These are phyloP conservation scores for Todiramphus saurophagus DNA, from an alignment of 2,113 vertebrate species.

Conservation along the genomic window DNA sequence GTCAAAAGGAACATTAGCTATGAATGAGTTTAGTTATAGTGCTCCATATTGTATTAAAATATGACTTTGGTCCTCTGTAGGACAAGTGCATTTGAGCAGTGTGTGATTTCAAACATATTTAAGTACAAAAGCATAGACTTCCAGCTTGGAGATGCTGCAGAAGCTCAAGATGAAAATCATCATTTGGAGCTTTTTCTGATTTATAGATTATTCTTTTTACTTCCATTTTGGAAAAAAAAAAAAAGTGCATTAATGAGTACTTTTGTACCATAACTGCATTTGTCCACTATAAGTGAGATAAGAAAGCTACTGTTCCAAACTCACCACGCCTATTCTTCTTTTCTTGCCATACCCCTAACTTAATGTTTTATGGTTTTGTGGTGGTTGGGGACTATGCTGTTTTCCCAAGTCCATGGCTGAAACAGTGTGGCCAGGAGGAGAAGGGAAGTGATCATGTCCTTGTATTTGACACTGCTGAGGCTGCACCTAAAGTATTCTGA, in stretches of 20 bases:
- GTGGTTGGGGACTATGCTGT: background rate
- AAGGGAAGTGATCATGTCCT: too few species aligned
- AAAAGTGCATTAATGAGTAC: rapidly evolving
- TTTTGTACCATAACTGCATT: background rate
- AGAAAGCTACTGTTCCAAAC: background rate
- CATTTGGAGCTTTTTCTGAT: background rate
- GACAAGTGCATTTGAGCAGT: background rate
- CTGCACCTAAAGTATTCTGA: too few species aligned
- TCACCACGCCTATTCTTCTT: background rate
- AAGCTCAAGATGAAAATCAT: background rate
- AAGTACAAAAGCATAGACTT: background rate
- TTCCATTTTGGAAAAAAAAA: background rate
- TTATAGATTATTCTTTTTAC: background rate
- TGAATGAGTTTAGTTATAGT: background rate
- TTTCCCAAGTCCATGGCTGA: background rate
- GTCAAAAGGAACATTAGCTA: background rate
- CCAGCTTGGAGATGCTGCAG: background rate
- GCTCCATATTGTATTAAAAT: background rate
- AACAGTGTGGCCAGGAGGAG: too few species aligned
- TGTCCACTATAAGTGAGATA: background rate
- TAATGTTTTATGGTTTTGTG: background rate
- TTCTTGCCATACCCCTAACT: background rate
- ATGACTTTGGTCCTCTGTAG: background rate
- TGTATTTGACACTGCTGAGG: too few species aligned
- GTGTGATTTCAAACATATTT: background rate